A percentile compares a stretch with the other conserved stretches of the same genome.
Conservation (phyloP, 2,113 vertebrate species). For the Phalacrocorax pelagicus region DNA sequence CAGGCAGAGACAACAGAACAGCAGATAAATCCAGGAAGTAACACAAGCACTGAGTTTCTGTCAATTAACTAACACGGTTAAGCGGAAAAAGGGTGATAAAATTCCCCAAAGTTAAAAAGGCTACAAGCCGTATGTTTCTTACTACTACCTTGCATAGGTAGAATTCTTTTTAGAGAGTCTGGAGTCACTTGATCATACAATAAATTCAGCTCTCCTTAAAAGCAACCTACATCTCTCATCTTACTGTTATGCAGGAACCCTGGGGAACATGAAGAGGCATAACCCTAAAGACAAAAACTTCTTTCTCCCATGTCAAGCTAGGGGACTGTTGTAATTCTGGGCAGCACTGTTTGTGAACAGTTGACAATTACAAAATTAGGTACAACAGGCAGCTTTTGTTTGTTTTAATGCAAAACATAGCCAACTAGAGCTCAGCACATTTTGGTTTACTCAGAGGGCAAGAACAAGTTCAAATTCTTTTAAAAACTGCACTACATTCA, state of each 20-base stretch:
- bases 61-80: background rate
- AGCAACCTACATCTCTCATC: background rate
- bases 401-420: background rate
- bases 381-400: background rate
- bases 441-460: background rate
- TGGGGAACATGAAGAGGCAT: background rate
- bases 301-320: background rate
- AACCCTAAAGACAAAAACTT: background rate
- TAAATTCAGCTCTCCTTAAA: background rate
- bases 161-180: background rate
- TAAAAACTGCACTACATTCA: background rate
- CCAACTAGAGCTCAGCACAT: background rate
- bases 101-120: background rate
- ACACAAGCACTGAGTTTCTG: background rate
- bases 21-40: background rate
- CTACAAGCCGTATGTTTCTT: background rate
- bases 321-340: rapidly evolving
- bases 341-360: background rate
- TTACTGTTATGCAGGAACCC: background rate
- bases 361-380: background rate
- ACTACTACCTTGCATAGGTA: background rate
- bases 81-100: background rate
- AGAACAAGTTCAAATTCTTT: background rate
- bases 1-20: background rate
- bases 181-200: background rate